Conservation (phyloP, 2,888 invertebrate genomes). For the Serrognathus titanus region DNA sequence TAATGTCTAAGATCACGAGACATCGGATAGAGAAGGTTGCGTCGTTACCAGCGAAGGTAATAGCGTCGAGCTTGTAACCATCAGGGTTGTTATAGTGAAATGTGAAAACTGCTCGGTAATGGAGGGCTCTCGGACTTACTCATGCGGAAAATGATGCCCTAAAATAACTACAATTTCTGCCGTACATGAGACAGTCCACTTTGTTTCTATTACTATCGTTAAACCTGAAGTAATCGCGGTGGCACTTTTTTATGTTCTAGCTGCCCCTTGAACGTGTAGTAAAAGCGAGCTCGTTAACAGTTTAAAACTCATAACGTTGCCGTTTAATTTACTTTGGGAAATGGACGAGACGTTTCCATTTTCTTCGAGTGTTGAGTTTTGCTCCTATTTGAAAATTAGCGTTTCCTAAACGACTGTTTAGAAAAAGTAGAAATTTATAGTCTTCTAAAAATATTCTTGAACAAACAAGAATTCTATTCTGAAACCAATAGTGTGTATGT, state of each 20-base stretch:
- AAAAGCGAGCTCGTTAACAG: not conserved
- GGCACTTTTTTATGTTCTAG: not conserved
- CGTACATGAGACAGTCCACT: not conserved
- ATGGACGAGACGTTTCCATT: too few relatives aligned
- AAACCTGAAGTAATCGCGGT: not conserved
- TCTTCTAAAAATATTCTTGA: too few relatives aligned
- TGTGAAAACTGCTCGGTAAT: conserved; percentile 32
- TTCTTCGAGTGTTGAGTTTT: too few relatives aligned
- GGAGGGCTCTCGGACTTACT: conserved; percentile 31
- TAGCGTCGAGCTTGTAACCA: conserved; percentile 33
- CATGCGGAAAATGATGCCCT: conserved; percentile 31
- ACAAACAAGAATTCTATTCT: too few relatives aligned
- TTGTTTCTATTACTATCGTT: not conserved
- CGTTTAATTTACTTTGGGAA: not conserved
- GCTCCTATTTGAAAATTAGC: too few relatives aligned
- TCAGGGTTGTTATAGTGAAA: conserved; percentile 32
- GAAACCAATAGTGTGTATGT: too few relatives aligned
- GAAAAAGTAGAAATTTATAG: too few relatives aligned
- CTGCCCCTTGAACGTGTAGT: not conserved
- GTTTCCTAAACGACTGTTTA: too few relatives aligned
- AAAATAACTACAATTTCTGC: conserved; percentile 27
- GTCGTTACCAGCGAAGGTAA: conserved; percentile 34
- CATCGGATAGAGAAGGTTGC: conserved; percentile 27
- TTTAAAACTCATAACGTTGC: not conserved
- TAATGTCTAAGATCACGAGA: conserved; percentile 21